A percentile compares a stretch with the other conserved stretches of the same genome.
Evolutionary conservation across 2,113 vertebrate species (phyloP).

Genomic region (Castor canadensis): DNA sequence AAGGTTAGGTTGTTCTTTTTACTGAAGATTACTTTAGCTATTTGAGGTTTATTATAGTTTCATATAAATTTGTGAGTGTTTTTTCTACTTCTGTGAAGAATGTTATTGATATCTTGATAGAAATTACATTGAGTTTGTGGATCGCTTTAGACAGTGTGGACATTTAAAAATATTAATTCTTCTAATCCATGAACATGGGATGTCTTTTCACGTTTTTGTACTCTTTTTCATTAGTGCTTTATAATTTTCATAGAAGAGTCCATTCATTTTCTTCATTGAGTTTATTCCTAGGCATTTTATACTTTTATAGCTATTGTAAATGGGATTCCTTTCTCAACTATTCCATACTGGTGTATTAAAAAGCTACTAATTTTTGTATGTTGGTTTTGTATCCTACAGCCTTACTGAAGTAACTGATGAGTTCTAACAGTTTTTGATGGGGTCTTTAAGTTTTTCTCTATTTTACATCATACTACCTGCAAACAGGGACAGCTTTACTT

Average conservation of each 20-base stretch:
- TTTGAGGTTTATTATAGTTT: not conserved
- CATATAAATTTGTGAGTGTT: not conserved
- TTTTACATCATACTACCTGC: not conserved
- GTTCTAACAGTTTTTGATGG: not conserved
- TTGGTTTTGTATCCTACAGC: not conserved
- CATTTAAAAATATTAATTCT: not conserved
- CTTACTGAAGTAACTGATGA: not conserved
- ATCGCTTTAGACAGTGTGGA: not conserved
- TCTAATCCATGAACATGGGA: not conserved
- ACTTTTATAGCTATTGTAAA: not conserved
- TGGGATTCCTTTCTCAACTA: not conserved
- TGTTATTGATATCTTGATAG: not conserved
- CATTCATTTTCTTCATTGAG: not conserved
- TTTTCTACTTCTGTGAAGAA: not conserved
- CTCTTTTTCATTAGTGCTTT: not conserved
- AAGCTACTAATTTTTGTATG: not conserved
- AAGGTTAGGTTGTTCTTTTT: not conserved
- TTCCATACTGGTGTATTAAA: not conserved
- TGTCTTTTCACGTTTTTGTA: not conserved
- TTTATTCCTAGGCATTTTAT: not conserved
- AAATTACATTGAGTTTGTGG: not conserved
- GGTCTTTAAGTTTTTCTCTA: not conserved
- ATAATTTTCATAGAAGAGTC: not conserved
- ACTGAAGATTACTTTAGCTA: not conserved
- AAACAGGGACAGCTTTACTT: not conserved